Evolutionary conservation across 2,888 invertebrate species (phyloP).

Genomic region (Cryptus armator): DNA sequence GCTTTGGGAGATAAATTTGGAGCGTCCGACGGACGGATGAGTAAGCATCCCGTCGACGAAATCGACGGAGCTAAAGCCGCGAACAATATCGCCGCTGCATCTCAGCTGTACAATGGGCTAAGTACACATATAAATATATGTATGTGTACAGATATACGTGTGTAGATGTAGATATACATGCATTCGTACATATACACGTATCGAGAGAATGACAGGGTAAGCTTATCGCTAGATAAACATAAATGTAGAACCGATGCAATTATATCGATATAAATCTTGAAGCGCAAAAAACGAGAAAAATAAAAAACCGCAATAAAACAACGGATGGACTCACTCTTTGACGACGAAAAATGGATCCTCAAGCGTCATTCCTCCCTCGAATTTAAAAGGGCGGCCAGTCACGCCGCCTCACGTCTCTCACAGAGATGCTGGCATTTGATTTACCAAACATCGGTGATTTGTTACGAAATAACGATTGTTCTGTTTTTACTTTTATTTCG

Average conservation of each 20-base stretch:
- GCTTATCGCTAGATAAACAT: slow-evolving; percentile 17
- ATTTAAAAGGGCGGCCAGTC: slow-evolving; percentile 83
- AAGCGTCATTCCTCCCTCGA: slow-evolving; percentile 95
- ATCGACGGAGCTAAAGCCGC: slow-evolving; percentile 35
- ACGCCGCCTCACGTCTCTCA: slow-evolving; percentile 82
- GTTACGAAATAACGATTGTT: slow-evolving; percentile 61
- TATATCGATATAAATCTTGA: not conserved
- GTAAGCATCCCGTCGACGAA: slow-evolving; percentile 19
- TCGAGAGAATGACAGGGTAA: not conserved
- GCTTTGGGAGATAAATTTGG: slow-evolving; percentile 60
- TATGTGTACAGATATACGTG: not conserved
- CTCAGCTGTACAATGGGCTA: slow-evolving; percentile 39
- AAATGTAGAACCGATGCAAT: not conserved
- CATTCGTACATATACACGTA: not conserved
- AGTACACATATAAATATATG: slow-evolving; percentile 3
- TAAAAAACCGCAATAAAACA: not conserved
- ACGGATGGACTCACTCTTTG: slow-evolving; percentile 94
- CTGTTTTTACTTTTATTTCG: not conserved
- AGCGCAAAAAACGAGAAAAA: not conserved
- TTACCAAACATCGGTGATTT: slow-evolving; percentile 81
- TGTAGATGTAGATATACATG: not conserved
- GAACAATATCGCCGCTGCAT: slow-evolving; percentile 33
- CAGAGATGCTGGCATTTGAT: slow-evolving; percentile 75
- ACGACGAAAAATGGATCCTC: slow-evolving; percentile 99
- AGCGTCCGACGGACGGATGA: slow-evolving; percentile 35